A percentile compares a stretch with the other conserved stretches of the same genome.
phyloP scores from a whole-genome alignment of 1,140 invertebrate genomes.

The Neocloeon triangulifer region DNA sequence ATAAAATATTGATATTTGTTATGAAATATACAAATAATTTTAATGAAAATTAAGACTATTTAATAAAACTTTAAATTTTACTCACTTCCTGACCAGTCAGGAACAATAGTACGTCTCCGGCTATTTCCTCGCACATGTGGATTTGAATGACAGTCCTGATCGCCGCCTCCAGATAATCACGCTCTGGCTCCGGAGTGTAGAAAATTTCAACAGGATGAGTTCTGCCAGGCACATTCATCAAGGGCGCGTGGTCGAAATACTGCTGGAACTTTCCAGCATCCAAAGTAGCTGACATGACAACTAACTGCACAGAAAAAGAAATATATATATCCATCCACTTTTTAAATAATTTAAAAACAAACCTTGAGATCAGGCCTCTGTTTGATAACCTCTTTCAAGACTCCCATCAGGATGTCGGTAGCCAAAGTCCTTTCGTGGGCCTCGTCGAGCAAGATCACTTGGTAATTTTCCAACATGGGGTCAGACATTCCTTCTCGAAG shows the following conservation, averaged over 20 bases:
- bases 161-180: slow-evolving; percentile 95
- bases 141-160: slow-evolving; percentile 98
- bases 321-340: too few relatives aligned
- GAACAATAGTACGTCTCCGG: slow-evolving; percentile 86
- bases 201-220: slow-evolving; percentile 97
- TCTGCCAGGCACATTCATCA: slow-evolving; percentile 95
- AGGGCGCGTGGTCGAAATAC: slow-evolving; percentile 94
- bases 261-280: slow-evolving; percentile 98
- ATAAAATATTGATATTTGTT: slow-evolving; percentile 4
- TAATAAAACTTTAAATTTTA: not conserved
- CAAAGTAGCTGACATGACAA: slow-evolving; percentile 99
- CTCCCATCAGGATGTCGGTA: slow-evolving; percentile 97
- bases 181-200: slow-evolving; percentile 95
- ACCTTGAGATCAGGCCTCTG: slow-evolving; percentile 87
- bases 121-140: slow-evolving; percentile 93
- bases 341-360: too few relatives aligned
- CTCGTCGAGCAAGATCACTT: slow-evolving; percentile 91
- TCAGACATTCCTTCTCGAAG: slow-evolving; percentile 97
- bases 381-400: slow-evolving; percentile 91
- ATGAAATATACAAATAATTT: slow-evolving; percentile 2
- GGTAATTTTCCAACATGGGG: slow-evolving; percentile 90
- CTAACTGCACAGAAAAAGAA: too few relatives aligned
- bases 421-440: slow-evolving; percentile 97
- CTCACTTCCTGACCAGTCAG: slow-evolving; percentile 66
- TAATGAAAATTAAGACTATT: not conserved